Evolutionary conservation across 2,797 vertebrate species (phyloP).

Genomic region (Streptopelia turtur): DNA sequence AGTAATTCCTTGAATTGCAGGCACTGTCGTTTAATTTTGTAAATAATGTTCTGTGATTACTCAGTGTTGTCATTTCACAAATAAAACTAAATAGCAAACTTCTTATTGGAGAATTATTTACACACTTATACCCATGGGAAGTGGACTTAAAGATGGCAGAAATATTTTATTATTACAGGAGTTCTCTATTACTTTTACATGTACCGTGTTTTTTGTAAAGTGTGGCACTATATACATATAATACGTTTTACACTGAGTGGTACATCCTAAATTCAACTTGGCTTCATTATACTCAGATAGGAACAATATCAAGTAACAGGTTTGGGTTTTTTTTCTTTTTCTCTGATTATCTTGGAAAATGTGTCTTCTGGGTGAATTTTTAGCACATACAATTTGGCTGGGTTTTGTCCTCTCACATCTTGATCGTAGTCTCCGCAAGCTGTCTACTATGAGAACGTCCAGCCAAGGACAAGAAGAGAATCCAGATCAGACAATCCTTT

Average conservation of each 20-base stretch:
- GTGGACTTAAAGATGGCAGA: neutral
- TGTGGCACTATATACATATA: rapidly evolving
- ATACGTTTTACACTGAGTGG: neutral
- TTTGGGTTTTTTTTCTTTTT: too few species aligned
- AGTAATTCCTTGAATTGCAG: slow-evolving; percentile 9
- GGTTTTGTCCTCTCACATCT: neutral
- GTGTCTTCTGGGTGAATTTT: neutral
- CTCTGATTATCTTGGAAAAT: neutral
- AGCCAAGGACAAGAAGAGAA: neutral
- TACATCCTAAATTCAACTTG: neutral
- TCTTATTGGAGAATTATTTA: neutral
- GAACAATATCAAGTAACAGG: neutral
- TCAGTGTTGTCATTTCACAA: neutral
- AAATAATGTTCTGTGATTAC: neutral
- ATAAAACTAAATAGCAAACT: slow-evolving; percentile 20
- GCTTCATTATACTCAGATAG: neutral
- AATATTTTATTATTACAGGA: neutral
- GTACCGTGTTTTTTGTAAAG: neutral
- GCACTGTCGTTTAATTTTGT: neutral
- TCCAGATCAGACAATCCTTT: neutral
- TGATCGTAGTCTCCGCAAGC: neutral
- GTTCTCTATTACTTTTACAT: neutral
- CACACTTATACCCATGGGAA: neutral
- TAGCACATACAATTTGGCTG: neutral
- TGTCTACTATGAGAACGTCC: neutral